phyloP scores from a whole-genome alignment of 2,113 vertebrate genomes.

The Halcyon malimbica region DNA sequence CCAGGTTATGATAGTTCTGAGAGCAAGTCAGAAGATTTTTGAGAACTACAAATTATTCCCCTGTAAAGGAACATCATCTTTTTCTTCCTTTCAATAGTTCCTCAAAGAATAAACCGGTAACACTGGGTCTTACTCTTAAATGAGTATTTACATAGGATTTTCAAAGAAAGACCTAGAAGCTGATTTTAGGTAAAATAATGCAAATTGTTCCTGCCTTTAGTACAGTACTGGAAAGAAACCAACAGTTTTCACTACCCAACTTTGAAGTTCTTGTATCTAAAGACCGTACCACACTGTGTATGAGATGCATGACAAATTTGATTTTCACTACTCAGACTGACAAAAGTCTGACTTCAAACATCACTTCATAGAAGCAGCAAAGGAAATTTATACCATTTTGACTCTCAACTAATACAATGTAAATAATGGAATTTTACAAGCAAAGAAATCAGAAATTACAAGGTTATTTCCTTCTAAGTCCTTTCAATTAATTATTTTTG shows the following conservation, averaged over 20 bases:
- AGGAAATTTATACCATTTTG: neutral
- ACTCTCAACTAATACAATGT: neutral
- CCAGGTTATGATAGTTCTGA: neutral
- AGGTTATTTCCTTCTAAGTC: neutral
- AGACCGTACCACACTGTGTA: neutral
- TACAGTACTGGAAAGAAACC: neutral
- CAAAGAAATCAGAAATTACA: neutral
- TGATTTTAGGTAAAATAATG: neutral
- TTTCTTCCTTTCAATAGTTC: neutral
- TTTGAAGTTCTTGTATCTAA: neutral
- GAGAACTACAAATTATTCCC: neutral
- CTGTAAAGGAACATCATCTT: neutral
- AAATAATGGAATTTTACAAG: neutral
- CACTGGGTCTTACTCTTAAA: neutral
- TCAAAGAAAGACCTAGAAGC: neutral
- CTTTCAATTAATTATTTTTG: slow-evolving; percentile 24
- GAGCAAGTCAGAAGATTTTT: neutral
- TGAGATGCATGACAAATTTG: neutral
- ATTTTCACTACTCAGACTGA: neutral
- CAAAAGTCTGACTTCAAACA: neutral
- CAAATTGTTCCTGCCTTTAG: neutral
- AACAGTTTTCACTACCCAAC: neutral
- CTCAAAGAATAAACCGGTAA: neutral
- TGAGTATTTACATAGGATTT: neutral
- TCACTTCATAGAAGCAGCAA: neutral